Conservation (phyloP, 2,888 invertebrate genomes). For the Apotomis betuletana region DNA sequence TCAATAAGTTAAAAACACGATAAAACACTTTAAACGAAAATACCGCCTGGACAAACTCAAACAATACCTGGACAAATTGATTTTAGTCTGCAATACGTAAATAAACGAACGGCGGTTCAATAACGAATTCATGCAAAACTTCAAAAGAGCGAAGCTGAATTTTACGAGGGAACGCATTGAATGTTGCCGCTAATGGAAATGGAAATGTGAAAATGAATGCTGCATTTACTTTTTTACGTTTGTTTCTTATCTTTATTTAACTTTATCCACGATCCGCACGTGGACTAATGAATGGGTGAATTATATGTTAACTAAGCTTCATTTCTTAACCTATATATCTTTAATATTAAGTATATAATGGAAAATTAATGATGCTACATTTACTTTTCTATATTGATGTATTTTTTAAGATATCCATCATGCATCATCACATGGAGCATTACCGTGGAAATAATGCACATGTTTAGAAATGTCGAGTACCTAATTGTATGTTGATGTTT, state of each 20-base stretch:
- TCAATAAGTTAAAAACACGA: background rate
- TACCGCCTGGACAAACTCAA: background rate
- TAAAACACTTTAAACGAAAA: constrained; percentile 9
- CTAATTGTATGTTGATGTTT: too few relatives aligned
- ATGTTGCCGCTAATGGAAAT: constrained; percentile 11
- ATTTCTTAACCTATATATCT: too few relatives aligned
- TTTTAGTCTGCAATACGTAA: constrained; percentile 20
- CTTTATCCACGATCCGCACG: too few relatives aligned
- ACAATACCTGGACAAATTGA: constrained; percentile 30
- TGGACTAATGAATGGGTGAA: too few relatives aligned
- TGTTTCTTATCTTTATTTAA: background rate
- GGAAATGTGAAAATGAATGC: constrained; percentile 5
- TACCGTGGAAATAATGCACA: too few relatives aligned
- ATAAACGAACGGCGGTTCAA: constrained; percentile 24
- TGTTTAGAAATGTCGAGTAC: too few relatives aligned
- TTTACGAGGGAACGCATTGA: constrained; percentile 6
- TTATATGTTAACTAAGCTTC: too few relatives aligned
- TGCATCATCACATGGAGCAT: too few relatives aligned
- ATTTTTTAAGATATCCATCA: too few relatives aligned
- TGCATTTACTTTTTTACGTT: constrained; percentile 2
- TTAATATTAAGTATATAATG: too few relatives aligned
- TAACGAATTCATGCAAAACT: constrained; percentile 30
- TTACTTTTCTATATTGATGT: too few relatives aligned
- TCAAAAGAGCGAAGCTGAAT: constrained; percentile 23
- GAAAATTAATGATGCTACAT: too few relatives aligned